Conservation (phyloP, 2,797 vertebrate genomes). For the Hapalemur alaotrensis region DNA sequence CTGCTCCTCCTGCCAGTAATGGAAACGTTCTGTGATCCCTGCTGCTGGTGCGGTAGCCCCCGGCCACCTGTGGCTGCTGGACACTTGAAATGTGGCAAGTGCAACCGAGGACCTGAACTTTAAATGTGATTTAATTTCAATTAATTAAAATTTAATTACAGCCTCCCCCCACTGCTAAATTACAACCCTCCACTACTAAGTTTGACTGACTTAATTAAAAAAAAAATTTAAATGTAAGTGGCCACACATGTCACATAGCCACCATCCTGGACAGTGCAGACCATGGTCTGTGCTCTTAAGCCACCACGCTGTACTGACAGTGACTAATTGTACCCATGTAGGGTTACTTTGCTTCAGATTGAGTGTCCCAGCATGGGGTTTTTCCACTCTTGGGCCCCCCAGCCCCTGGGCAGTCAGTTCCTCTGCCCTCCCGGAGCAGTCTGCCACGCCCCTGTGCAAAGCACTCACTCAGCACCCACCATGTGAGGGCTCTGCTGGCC, state of each 20-base stretch:
- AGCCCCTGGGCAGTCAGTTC: too few relatives aligned
- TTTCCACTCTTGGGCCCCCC: neutral
- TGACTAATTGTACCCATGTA: neutral
- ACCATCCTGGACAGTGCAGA: too few relatives aligned
- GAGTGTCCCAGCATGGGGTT: neutral
- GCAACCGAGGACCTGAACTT: neutral
- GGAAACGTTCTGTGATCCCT: neutral
- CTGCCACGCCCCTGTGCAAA: neutral
- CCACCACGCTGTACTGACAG: neutral
- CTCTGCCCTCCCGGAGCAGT: neutral
- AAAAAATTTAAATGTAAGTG: neutral
- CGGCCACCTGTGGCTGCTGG: neutral
- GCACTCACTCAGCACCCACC: neutral
- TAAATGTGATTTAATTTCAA: neutral
- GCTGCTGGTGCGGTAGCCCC: accelerated
- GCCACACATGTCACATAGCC: neutral
- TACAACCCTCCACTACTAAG: too few relatives aligned
- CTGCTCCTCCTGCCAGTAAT: accelerated
- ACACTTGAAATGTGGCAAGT: neutral
- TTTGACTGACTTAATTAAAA: too few relatives aligned
- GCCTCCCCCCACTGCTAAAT: too few relatives aligned
- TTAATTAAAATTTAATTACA: neutral
- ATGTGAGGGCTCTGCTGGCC: neutral
- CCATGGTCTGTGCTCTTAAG: too few relatives aligned
- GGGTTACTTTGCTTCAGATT: neutral